A percentile compares a stretch with the other conserved stretches of the same genome.
These are phyloP conservation scores for Oreochromis niloticus DNA, from an alignment of 2,113 vertebrate genomes.

Conservation along the genomic window DNA sequence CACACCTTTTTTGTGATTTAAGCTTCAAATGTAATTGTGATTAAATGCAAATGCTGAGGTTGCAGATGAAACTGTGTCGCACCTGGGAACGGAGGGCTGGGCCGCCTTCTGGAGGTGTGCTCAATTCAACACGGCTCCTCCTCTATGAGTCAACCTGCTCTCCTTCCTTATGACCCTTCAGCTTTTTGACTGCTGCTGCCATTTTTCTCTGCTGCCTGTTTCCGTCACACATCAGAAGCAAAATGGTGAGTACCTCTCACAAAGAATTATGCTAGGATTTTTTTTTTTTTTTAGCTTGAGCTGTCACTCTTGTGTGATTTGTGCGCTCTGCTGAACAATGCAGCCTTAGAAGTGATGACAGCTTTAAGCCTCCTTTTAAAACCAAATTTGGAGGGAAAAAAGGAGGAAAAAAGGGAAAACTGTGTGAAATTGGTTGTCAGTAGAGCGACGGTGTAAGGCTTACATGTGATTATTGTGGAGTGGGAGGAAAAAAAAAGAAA, in stretches of 20 bases:
- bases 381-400: background rate
- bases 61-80: conserved; percentile 31
- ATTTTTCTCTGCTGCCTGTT: conserved; percentile 29
- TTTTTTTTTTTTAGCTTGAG: background rate
- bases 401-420: background rate
- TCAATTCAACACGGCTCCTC: conserved; percentile 40
- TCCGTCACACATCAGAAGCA: conserved; percentile 30
- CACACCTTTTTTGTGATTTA: background rate
- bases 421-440: background rate
- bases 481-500: background rate
- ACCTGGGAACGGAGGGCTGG: conserved; percentile 34
- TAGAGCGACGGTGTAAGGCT: background rate
- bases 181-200: conserved; percentile 26
- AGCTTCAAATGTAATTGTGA: background rate
- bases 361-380: background rate
- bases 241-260: conserved; percentile 60
- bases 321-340: background rate
- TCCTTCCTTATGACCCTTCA: conserved; percentile 39
- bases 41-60: conserved; percentile 12
- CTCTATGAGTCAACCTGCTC: conserved; percentile 59
- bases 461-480: background rate
- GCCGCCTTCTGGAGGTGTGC: conserved; percentile 36
- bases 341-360: background rate
- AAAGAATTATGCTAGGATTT: background rate
- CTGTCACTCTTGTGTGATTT: background rate